These are phyloP conservation scores for Graptemys geographica DNA, from an alignment of 2,797 vertebrate species.

Conservation along the genomic window DNA sequence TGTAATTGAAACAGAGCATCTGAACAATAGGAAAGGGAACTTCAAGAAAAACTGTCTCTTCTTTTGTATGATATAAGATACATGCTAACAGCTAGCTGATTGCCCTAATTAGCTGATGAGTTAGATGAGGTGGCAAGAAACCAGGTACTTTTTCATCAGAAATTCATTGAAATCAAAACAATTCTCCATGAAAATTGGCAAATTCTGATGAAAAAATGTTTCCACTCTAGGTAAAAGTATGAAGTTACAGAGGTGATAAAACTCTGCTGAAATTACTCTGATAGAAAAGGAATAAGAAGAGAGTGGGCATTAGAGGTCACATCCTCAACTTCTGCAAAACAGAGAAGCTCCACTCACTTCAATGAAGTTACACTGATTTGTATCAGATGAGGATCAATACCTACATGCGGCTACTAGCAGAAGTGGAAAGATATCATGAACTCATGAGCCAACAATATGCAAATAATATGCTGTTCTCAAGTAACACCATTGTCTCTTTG, in stretches of 20 bases:
- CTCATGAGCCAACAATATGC: too few species aligned
- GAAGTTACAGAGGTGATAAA: rapidly evolving
- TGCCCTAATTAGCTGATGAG: neutral
- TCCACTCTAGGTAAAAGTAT: neutral
- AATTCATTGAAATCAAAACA: neutral
- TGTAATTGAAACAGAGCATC: neutral
- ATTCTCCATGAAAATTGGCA: neutral
- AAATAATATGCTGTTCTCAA: too few species aligned
- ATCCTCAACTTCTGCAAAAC: neutral
- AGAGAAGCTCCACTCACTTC: neutral
- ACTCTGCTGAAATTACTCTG: neutral
- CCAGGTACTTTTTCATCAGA: neutral
- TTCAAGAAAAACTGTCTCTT: neutral
- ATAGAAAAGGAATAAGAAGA: rapidly evolving
- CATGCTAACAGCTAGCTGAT: neutral
- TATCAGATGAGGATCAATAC: neutral
- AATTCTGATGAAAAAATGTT: neutral
- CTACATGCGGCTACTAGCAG: too few species aligned
- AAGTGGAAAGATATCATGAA: too few species aligned
- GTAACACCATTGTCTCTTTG: too few species aligned
- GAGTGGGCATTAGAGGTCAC: neutral
- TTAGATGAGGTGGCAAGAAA: neutral
- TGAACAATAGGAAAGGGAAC: neutral
- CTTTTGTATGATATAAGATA: neutral
- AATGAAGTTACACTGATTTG: neutral